Evolutionary conservation across 2,888 invertebrate genomes (phyloP).

Genomic region (Tipula confusa): DNA sequence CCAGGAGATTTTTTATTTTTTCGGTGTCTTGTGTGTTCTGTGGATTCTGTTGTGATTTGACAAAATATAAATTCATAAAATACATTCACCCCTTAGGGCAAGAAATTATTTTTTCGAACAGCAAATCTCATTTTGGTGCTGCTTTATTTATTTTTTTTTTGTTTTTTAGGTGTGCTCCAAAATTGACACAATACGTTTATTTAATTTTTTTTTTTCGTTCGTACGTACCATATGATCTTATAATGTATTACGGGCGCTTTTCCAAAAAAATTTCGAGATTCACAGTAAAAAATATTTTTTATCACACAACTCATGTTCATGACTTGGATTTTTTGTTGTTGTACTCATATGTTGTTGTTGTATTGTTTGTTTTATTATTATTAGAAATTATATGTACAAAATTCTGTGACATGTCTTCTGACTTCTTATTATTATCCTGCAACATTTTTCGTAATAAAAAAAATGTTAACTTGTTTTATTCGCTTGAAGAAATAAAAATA

Average conservation of each 20-base stretch:
- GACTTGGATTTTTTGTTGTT: background rate
- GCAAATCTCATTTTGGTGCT: background rate
- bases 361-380: constrained; percentile 12
- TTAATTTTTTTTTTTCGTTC: background rate
- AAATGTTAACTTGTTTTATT: constrained; percentile 20
- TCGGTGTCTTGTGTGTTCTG: background rate
- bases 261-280: background rate
- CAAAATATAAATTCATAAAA: background rate
- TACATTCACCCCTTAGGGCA: constrained; percentile 20
- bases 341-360: no score
- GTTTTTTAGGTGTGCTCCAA: background rate
- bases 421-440: background rate
- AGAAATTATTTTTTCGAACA: background rate
- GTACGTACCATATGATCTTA: background rate
- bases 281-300: background rate
- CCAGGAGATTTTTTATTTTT: background rate
- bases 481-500: constrained; percentile 3
- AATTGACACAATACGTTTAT: background rate
- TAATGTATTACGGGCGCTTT: background rate
- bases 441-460: background rate
- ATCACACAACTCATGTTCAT: background rate
- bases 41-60: background rate
- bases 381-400: background rate
- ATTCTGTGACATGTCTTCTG: background rate
- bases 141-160: no score